Evolutionary conservation across 1,140 invertebrate genomes (phyloP).

Genomic region (Ylistrum balloti): DNA sequence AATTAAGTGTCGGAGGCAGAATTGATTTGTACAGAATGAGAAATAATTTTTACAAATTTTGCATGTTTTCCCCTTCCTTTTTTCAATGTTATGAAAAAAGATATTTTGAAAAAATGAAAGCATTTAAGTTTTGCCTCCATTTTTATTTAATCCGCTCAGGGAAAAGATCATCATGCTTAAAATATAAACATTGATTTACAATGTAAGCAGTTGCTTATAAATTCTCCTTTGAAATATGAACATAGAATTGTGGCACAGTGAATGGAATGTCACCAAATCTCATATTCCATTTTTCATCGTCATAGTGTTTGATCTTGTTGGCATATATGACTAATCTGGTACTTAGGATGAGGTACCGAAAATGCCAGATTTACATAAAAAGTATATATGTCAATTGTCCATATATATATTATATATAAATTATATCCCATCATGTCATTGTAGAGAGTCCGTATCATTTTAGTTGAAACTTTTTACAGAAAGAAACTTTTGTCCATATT

Average conservation of each 20-base stretch:
- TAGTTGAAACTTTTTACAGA: slow-evolving; percentile 20
- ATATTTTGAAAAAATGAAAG: background rate
- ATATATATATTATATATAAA: slow-evolving; percentile 1
- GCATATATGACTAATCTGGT: slow-evolving; percentile 18
- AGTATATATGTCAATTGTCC: slow-evolving; percentile 23
- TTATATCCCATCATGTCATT: slow-evolving; percentile 35
- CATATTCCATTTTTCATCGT: slow-evolving; percentile 12
- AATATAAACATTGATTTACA: background rate
- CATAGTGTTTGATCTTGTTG: slow-evolving; percentile 12
- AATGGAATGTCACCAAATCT: slow-evolving; percentile 13
- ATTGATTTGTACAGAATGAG: background rate
- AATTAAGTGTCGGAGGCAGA: too few species aligned
- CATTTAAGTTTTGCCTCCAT: background rate
- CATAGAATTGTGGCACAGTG: slow-evolving; percentile 7
- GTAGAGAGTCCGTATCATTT: slow-evolving; percentile 34
- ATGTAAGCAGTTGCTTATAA: background rate
- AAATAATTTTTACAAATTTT: background rate
- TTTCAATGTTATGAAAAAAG: background rate
- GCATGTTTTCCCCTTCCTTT: background rate
- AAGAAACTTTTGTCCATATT: slow-evolving; percentile 21
- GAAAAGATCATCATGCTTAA: slow-evolving; percentile 20
- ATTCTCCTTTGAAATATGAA: background rate
- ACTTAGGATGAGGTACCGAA: background rate
- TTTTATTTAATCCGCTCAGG: slow-evolving; percentile 19
- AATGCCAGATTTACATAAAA: background rate